These are phyloP conservation scores for Dipus sagitta DNA, from an alignment of 2,797 vertebrate genomes.

Conservation along the genomic window DNA sequence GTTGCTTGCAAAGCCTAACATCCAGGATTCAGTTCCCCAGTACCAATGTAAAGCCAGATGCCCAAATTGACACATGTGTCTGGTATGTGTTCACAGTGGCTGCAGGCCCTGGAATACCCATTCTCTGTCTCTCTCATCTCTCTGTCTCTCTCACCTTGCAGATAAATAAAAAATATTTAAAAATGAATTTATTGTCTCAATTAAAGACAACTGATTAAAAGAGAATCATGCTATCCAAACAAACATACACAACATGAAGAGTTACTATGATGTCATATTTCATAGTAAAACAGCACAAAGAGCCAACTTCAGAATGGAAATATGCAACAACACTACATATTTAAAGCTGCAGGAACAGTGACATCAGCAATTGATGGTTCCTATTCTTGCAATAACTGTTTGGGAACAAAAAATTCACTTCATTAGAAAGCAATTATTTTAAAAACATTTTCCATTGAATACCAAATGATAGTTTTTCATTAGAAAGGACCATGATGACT, in stretches of 20 bases:
- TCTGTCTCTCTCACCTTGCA: too few relatives aligned
- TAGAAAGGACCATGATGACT: background rate
- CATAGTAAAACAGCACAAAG: background rate
- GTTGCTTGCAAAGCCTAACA: too few relatives aligned
- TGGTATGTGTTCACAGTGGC: too few relatives aligned
- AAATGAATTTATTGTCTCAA: background rate
- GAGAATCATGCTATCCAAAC: background rate
- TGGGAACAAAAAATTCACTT: background rate
- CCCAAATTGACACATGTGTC: too few relatives aligned
- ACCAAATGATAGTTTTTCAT: background rate
- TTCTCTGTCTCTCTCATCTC: too few relatives aligned
- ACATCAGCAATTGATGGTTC: background rate
- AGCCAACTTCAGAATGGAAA: background rate
- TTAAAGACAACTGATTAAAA: conserved; percentile 11
- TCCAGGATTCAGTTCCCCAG: too few relatives aligned
- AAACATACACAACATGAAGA: conserved; percentile 16
- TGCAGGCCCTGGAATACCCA: too few relatives aligned
- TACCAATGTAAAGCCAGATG: too few relatives aligned
- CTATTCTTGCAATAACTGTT: background rate
- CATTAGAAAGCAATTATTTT: background rate
- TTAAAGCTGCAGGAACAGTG: background rate
- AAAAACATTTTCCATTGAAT: background rate
- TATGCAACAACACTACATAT: background rate
- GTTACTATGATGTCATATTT: background rate
- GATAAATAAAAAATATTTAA: background rate